Evolutionary conservation across 2,113 vertebrate species (phyloP).

Genomic region (Nothoprocta perdicaria): DNA sequence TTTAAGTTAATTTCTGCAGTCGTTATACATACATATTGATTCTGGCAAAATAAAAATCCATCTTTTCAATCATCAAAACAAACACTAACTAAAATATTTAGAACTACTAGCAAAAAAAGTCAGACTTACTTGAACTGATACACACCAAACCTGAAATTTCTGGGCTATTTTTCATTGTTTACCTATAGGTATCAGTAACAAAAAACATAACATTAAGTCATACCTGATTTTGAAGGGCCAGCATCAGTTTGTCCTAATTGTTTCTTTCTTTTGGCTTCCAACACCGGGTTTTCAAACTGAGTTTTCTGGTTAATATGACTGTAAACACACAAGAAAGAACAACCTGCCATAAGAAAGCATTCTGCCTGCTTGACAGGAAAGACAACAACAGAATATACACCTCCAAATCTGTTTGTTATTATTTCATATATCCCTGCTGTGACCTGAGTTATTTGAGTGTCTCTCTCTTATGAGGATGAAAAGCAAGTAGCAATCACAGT

Average conservation of each 20-base stretch:
- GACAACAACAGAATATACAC: neutral
- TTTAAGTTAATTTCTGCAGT: neutral
- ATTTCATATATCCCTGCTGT: neutral
- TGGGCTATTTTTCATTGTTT: neutral
- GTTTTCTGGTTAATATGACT: slow-evolving; percentile 99
- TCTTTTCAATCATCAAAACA: neutral
- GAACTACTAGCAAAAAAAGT: neutral
- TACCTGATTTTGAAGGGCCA: slow-evolving; percentile 78
- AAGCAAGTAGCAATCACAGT: too few species aligned
- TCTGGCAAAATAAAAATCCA: too few species aligned
- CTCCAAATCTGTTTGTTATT: neutral
- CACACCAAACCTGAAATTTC: neutral
- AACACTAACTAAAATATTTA: neutral
- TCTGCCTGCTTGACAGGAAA: neutral
- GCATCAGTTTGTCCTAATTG: slow-evolving; percentile 78
- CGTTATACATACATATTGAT: neutral
- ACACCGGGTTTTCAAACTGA: slow-evolving; percentile 98
- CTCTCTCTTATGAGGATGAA: too few species aligned
- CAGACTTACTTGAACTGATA: neutral
- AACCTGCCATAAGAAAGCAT: slow-evolving; percentile 31
- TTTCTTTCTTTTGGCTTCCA: slow-evolving; percentile 93
- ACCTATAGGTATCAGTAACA: neutral
- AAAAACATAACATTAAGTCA: neutral
- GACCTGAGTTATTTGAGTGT: too few species aligned
- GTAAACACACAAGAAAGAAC: slow-evolving; percentile 48